These are phyloP conservation scores for Nemopilema nomurai DNA, from an alignment of 30 jellyfish, hydroid and myxozoan genomes.

Conservation along the genomic window DNA sequence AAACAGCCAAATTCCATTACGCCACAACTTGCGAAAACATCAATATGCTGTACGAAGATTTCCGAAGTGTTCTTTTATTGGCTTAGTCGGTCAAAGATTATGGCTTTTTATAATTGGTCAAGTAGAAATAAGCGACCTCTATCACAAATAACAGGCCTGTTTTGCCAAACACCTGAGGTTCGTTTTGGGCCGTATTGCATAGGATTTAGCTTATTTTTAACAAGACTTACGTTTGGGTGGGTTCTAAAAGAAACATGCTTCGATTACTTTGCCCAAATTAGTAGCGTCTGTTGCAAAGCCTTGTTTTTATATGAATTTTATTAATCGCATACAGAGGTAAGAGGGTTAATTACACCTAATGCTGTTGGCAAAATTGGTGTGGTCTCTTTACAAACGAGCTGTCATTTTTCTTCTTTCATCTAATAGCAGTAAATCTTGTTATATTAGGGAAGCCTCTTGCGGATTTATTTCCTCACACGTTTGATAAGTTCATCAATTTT, in stretches of 20 bases:
- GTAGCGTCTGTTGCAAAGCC: background rate
- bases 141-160: background rate
- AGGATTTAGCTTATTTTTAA: background rate
- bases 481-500: background rate
- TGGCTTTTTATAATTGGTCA: conserved; percentile 13
- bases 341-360: background rate
- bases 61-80: conserved; percentile 13
- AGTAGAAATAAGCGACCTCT: conserved; percentile 7
- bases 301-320: background rate
- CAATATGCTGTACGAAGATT: conserved; percentile 24
- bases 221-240: background rate
- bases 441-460: background rate
- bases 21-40: background rate
- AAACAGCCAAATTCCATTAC: conserved; percentile 33
- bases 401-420: background rate
- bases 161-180: background rate
- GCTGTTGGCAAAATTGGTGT: conserved; percentile 15
- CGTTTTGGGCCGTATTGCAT: background rate
- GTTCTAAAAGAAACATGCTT: background rate
- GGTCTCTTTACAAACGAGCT: conserved; percentile 17
- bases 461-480: background rate
- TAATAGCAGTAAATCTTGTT: background rate
- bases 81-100: conserved; percentile 31
- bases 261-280: background rate
- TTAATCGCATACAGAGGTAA: background rate